phyloP scores from a whole-genome alignment of 2,888 invertebrate species.

The Elegia similella region DNA sequence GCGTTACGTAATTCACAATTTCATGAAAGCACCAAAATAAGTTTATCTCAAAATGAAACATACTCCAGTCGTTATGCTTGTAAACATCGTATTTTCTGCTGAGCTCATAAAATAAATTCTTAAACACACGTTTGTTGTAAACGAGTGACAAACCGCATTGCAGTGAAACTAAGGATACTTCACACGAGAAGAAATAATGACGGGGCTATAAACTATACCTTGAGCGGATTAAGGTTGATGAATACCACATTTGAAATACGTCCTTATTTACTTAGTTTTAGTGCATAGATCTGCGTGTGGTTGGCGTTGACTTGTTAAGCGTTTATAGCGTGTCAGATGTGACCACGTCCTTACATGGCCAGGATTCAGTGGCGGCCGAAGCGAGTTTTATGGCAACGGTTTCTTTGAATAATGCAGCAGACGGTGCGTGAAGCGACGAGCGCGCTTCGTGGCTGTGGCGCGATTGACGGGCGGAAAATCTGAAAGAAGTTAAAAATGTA shows the following conservation, averaged over 20 bases:
- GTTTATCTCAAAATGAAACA: slow-evolving; percentile 14
- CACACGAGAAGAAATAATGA: slow-evolving; percentile 2
- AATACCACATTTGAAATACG: not conserved
- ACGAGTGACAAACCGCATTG: slow-evolving; percentile 12
- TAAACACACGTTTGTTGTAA: slow-evolving; percentile 10
- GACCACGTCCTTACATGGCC: slow-evolving; percentile 41
- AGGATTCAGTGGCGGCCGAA: slow-evolving; percentile 49
- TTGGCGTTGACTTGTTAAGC: slow-evolving; percentile 32
- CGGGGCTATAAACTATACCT: slow-evolving; percentile 5
- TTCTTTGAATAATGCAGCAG: slow-evolving; percentile 68
- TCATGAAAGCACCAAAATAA: slow-evolving; percentile 3
- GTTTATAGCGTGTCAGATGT: slow-evolving; percentile 44
- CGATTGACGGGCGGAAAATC: not conserved
- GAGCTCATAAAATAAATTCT: slow-evolving; percentile 12
- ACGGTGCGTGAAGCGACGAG: slow-evolving; percentile 54
- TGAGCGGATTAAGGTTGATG: not conserved
- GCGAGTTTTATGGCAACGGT: slow-evolving; percentile 58
- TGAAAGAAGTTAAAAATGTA: too few relatives aligned
- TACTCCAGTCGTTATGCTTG: not conserved
- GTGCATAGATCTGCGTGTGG: slow-evolving; percentile 15
- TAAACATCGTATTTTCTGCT: not conserved
- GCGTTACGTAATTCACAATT: slow-evolving; percentile 1
- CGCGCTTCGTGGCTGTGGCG: slow-evolving; percentile 25
- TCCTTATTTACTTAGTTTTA: not conserved
- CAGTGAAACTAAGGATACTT: slow-evolving; percentile 3